phyloP scores from a whole-genome alignment of 2,113 vertebrate genomes.

The Etheostoma spectabile region DNA sequence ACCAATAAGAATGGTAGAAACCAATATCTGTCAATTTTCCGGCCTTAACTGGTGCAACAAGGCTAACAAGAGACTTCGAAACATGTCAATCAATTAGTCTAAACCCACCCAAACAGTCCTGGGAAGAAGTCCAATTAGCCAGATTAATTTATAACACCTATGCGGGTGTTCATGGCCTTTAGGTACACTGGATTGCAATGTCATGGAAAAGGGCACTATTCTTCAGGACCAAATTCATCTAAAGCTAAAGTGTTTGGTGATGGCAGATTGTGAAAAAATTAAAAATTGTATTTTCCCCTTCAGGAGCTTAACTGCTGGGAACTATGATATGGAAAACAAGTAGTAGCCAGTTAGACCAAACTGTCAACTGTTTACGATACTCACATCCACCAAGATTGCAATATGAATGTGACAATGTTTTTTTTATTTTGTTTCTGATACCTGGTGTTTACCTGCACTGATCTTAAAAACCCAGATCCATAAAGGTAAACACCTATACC shows the following conservation, averaged over 20 bases:
- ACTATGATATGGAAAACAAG: neutral
- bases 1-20: too few species aligned
- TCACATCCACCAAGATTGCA: neutral
- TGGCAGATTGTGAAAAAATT: neutral
- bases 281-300: neutral
- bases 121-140: too few species aligned
- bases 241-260: neutral
- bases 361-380: neutral
- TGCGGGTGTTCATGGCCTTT: too few species aligned
- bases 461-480: conserved; percentile 27
- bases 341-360: neutral
- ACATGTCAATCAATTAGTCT: too few species aligned
- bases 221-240: neutral
- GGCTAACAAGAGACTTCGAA: too few species aligned
- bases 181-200: neutral
- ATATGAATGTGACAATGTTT: neutral
- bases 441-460: conserved; percentile 25
- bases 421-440: conserved; percentile 36
- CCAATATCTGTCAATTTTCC: too few species aligned
- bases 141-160: neutral
- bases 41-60: too few species aligned
- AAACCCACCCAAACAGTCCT: too few species aligned
- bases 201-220: conserved; percentile 1
- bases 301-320: conserved; percentile 4
- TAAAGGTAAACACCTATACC: conserved; percentile 5